Evolutionary conservation across 1,140 invertebrate species (phyloP).

Genomic region (Saccostrea cuccullata): DNA sequence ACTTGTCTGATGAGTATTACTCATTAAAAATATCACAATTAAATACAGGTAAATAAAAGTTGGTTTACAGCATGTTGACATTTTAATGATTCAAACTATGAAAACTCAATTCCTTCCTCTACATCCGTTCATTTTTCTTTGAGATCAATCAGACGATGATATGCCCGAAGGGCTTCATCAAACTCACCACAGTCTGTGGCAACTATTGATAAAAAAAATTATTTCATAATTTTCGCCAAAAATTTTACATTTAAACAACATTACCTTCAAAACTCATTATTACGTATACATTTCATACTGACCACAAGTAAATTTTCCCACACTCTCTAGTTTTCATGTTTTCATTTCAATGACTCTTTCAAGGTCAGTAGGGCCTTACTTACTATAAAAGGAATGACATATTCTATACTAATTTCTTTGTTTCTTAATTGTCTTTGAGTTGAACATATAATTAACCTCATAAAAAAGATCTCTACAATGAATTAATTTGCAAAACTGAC

Average conservation of each 20-base stretch:
- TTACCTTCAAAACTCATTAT: too few relatives aligned
- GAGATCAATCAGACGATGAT: constrained; percentile 90
- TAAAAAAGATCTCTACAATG: too few relatives aligned
- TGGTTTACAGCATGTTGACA: too few relatives aligned
- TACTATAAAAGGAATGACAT: too few relatives aligned
- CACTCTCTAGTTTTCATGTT: constrained; percentile 96
- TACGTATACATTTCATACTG: too few relatives aligned
- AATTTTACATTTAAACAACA: too few relatives aligned
- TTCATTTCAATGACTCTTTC: constrained; percentile 93
- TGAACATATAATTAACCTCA: constrained; percentile 86
- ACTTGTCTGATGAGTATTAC: too few relatives aligned
- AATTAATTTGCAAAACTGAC: too few relatives aligned
- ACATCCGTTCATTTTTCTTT: constrained; percentile 89
- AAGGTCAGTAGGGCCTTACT: constrained; percentile 83
- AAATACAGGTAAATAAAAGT: too few relatives aligned
- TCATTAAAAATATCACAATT: too few relatives aligned
- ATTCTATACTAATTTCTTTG: too few relatives aligned
- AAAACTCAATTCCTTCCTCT: constrained; percentile 76
- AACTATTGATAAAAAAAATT: constrained; percentile 63
- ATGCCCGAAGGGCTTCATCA: constrained; percentile 87
- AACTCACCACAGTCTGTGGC: constrained; percentile 79
- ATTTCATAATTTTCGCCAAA: neutral
- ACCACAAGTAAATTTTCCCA: constrained; percentile 90
- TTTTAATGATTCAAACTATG: too few relatives aligned
- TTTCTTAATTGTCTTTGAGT: constrained; percentile 87